Base-by-base conservation (phyloP, 2,113 vertebrate genomes). In the Alligator mississippiensis region DNA sequence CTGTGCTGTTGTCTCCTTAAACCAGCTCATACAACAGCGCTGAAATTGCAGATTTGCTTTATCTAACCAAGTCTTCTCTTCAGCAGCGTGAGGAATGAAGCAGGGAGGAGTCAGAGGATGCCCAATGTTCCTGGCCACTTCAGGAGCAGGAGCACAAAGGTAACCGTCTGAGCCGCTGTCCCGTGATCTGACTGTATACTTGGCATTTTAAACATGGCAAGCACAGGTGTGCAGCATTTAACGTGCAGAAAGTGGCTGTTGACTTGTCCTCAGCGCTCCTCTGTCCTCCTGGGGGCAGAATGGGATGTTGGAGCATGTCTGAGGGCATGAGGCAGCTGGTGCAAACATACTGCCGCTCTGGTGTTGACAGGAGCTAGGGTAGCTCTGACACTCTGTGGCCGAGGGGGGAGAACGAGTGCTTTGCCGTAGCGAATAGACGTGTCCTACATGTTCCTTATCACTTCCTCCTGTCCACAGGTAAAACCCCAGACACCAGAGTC, bases 91-190 rank as follows among this genome's bases (percentile, higher is more conserved):
- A 80, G 92, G 74, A 22, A 11, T 0, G 57, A 86, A 5, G 87
- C 64, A 63, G 89, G 93, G 70, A 89, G 89, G 85, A 95, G 25
- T 80, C 63, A 82, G 0, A 64, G 85, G n/a, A 22, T 13, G 12
- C 17, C 63, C 4, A 59, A 91, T 0, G 5, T 16, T 11, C 7
- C 94, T 0, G 3, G 55, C 5, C 24, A 4, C 61, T 87, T 66
- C 82, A 92, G 84, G 83, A 95, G 15, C 92, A 93, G 97, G 85
- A 89, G 28, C 10, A 9, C 89, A 3, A 94, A 97, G 97, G 98
- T 98, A 80, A 91, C 9, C 1, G 19, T 74, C 19, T 25, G 11
- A 9, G 30, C 38, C 47, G 8, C 47, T 9, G 47, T 47, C 47
- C 47, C 47, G 9, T 9, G 6, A 47, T 47, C 47, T 9, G 47